Base-by-base conservation (phyloP, 2,888 invertebrate genomes). In the Caenorhabditis drosophilae region DNA sequence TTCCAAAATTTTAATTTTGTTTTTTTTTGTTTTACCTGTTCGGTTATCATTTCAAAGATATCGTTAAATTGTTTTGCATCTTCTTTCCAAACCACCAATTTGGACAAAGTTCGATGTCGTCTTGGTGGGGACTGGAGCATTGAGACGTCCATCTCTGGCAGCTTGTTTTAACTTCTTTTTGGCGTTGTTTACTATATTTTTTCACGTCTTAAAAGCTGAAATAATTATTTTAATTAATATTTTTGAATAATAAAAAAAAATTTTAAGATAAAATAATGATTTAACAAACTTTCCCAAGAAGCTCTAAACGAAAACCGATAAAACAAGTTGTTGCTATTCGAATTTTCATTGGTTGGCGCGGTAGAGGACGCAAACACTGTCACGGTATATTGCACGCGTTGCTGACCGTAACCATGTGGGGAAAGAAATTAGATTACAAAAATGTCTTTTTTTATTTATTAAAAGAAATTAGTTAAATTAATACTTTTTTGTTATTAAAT, bases 101-200 rank as follows among this genome's bases (percentile, higher is more conserved):
- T 67, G 56, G 56, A 56, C 40, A 67, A 44, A 18, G 12, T 51
- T 60, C 56, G 51, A 20, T 31, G 40, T 22, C 57, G 50, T 27
- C 52, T 52, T 31, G 45, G 56, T 3, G 67, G 67, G 25, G 60
- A 60, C 46, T 60, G 59, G 47, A 61, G 15, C 52, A 61, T 53
- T 38, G 67, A 60, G 36, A 48, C 44, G 50, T 67, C 67, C 57
- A 67, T 60, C 55, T 50, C 47, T 16, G 18, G 47, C 42, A n/a
- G 16, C 20, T 18, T n/a, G 45, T 22, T 45, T n/a, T 45, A 3
- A 4, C 18, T 11, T 11, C 6, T 40, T 16, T 9, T 16, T 20
- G 36, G 31, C 31, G 31, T 6, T 12, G 6, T 31, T 31, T 31
- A 6, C 31, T 31, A n/a, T n/a, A n/a, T n/a, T n/a, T n/a, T n/a